Percentiles rank a stretch among this genome's conserved stretches.
These are phyloP conservation scores for Festucalex cinctus DNA, from an alignment of 2,113 vertebrate species.

Conservation along the genomic window DNA sequence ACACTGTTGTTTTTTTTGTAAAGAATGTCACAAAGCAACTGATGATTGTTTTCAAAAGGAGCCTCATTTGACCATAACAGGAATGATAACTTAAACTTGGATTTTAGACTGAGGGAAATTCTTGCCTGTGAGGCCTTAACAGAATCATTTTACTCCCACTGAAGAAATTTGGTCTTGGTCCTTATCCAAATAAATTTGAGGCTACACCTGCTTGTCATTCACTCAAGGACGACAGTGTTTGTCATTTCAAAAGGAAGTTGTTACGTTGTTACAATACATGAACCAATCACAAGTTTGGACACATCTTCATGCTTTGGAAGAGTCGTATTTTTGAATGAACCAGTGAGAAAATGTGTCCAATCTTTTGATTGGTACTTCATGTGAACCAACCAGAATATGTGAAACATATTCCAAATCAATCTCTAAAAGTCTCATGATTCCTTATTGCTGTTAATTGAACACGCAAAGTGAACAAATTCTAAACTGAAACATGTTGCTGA, in stretches of 20 bases:
- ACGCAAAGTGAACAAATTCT: background rate
- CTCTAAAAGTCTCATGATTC: background rate
- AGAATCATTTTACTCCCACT: constrained; percentile 15
- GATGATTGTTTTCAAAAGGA: constrained; percentile 46
- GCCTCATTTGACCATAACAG: constrained; percentile 7
- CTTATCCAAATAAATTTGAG: constrained; percentile 1
- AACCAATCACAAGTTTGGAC: background rate
- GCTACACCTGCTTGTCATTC: constrained; percentile 8
- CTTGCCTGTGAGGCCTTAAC: constrained; percentile 21
- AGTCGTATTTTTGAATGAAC: background rate
- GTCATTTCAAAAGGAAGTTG: background rate
- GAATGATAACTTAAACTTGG: background rate
- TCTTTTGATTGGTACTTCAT: background rate
- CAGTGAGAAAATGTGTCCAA: background rate
- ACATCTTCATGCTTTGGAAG: background rate
- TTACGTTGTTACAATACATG: too few species aligned
- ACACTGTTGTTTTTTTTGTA: constrained; percentile 48
- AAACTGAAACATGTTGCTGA: background rate
- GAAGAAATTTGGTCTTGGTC: background rate
- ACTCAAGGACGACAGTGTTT: background rate
- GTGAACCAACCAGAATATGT: background rate
- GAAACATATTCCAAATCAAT: background rate
- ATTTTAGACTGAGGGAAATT: constrained; percentile 1
- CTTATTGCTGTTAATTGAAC: background rate
- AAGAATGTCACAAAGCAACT: constrained; percentile 43